Conservation (phyloP, 2,888 invertebrate genomes). For the Polyommatus icarus region DNA sequence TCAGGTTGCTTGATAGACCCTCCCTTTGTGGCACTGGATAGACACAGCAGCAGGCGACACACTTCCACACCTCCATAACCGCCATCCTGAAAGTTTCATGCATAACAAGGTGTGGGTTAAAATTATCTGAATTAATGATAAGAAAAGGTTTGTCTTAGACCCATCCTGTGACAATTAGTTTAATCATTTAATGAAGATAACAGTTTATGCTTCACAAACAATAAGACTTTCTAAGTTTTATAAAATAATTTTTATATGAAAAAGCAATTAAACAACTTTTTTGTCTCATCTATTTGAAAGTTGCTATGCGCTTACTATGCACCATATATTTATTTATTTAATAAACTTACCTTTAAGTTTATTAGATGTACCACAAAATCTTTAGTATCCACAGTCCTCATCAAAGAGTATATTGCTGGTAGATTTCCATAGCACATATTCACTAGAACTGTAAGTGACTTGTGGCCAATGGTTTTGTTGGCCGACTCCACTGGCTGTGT, state of each 20-base stretch:
- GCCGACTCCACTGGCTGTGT: conserved; percentile 71
- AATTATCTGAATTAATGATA: too few relatives aligned
- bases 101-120: not conserved
- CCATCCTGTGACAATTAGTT: not conserved
- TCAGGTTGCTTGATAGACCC: conserved; percentile 59
- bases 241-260: too few relatives aligned
- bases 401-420: conserved; percentile 86
- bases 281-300: too few relatives aligned
- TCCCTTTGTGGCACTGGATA: conserved; percentile 67
- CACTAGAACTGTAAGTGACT: conserved; percentile 84
- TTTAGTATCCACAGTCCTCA: conserved; percentile 86
- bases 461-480: conserved; percentile 69
- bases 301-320: too few relatives aligned
- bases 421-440: conserved; percentile 90
- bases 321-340: not conserved
- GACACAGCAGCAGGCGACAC: conserved; percentile 64
- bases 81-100: conserved; percentile 55
- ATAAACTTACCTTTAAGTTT: conserved; percentile 76
- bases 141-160: too few relatives aligned
- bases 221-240: too few relatives aligned
- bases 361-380: conserved; percentile 83
- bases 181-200: too few relatives aligned
- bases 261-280: too few relatives aligned
- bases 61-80: conserved; percentile 73
- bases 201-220: too few relatives aligned